Base-by-base conservation (phyloP, 2,113 vertebrate genomes). In the Notechis scutatus region DNA sequence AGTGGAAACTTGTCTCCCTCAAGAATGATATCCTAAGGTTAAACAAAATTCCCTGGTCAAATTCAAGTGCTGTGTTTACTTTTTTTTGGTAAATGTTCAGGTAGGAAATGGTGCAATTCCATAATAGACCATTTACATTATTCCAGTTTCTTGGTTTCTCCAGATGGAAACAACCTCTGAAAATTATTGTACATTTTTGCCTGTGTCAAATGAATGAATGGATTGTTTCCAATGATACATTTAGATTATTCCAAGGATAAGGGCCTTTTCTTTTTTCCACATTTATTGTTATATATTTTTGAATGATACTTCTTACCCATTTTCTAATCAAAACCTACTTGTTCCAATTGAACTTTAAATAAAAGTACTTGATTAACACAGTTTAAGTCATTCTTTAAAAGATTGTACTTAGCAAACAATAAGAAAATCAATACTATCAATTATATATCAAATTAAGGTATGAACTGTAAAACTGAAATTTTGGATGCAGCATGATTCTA, bases 21-120 rank as follows among this genome's bases (percentile, higher is more conserved):
- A 94, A 93, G 4, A 93, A 23, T 69, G 50, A 50, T 6, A 57
- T 96, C 93, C 93, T 91, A 93, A 94, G 85, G 90, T 95, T 94
- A 95, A 92, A 95, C 29, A 94, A 95, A 90, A 94, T 91, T 81
- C 93, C 89, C 59, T 93, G 55, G 26, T 12, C 59, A 92, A n/a
- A 86, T 95, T 57, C 88, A 94, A 39, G 88, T 91, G 90, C 50
- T 55, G 20, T 23, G 3, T 34, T 56, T 34, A 14, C 12, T 24
- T 34, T 88, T 47, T 87, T 94, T 94, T 50, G 93, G 54, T 92
- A 92, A 92, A 56, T n/a, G 20, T 90, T 42, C 55, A 85, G 11
- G n/a, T n/a, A 21, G 45, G 57, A 64, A 87, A 87, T 24, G 56
- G 56, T 64, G 81, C 0, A 91, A 47, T 29, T 20, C 11, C 1